Evolutionary conservation across 1,140 invertebrate species (phyloP).

Genomic region (Plectus sambesii): DNA sequence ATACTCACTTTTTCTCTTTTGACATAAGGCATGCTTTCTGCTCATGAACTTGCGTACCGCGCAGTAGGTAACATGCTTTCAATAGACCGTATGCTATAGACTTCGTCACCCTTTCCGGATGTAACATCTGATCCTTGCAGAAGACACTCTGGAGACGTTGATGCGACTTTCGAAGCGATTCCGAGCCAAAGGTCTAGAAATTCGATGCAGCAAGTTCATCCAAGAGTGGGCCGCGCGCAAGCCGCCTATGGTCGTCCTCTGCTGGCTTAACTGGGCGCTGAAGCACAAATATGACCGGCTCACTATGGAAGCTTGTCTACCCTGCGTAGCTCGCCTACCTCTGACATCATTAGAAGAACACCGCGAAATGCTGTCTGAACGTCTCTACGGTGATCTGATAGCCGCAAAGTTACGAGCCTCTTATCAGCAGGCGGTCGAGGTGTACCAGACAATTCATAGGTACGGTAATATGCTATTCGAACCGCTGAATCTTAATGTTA

Average conservation of each 20-base stretch:
- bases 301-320: conserved; percentile 38
- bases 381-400: conserved; percentile 35
- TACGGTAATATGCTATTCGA: too few species aligned
- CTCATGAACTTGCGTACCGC: too few species aligned
- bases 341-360: conserved; percentile 35
- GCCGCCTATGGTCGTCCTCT: conserved; percentile 40
- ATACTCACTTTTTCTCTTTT: too few species aligned
- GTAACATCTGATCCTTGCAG: too few species aligned
- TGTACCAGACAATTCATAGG: conserved; percentile 45
- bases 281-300: conserved; percentile 40
- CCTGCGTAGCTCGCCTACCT: conserved; percentile 34
- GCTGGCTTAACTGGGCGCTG: conserved; percentile 43
- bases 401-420: conserved; percentile 37
- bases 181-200: conserved; percentile 32
- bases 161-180: conserved; percentile 43
- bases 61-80: too few species aligned
- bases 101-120: too few species aligned
- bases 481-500: too few species aligned
- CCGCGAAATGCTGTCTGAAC: conserved; percentile 40
- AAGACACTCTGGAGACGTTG: conserved; percentile 43
- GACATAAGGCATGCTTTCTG: too few species aligned
- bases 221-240: conserved; percentile 31
- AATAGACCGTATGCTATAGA: too few species aligned
- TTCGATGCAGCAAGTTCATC: conserved; percentile 36
- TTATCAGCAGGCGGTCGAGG: conserved; percentile 40